A percentile compares a stretch with the other conserved stretches of the same genome.
Conservation (phyloP, 2,888 invertebrate species). For the Ornithoptera priamus region DNA sequence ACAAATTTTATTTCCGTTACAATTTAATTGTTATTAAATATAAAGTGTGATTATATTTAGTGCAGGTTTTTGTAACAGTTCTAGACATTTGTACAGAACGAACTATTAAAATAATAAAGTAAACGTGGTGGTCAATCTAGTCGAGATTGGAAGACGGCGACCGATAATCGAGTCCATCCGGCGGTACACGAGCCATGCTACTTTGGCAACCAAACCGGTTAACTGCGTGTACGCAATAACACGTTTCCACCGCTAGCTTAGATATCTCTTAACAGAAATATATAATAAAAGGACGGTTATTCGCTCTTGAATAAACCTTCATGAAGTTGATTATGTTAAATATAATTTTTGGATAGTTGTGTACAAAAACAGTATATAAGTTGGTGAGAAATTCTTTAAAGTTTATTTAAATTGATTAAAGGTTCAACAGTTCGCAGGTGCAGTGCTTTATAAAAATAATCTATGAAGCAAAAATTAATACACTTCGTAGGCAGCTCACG, state of each 20-base stretch:
- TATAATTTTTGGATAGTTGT: too few relatives aligned
- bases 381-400: neutral
- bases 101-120: constrained; percentile 39
- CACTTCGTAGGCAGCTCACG: constrained; percentile 21
- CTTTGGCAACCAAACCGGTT: constrained; percentile 46
- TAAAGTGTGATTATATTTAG: neutral
- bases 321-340: neutral
- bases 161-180: constrained; percentile 59
- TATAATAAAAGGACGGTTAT: constrained; percentile 5
- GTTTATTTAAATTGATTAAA: neutral
- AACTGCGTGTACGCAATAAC: constrained; percentile 33
- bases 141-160: constrained; percentile 48
- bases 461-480: constrained; percentile 9
- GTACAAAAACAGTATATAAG: neutral
- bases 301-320: neutral
- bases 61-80: neutral
- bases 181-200: constrained; percentile 39
- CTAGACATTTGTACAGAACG: neutral
- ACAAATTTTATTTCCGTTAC: too few relatives aligned
- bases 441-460: constrained; percentile 2
- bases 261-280: constrained; percentile 19
- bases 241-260: constrained; percentile 24
- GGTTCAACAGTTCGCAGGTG: constrained; percentile 1
- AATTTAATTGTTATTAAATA: neutral
- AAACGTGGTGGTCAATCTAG: constrained; percentile 39